Evolutionary conservation across 2,113 vertebrate species (phyloP), one percentile per base, ranked within the genome.

Genomic region (Mohoua ochrocephala): DNA sequence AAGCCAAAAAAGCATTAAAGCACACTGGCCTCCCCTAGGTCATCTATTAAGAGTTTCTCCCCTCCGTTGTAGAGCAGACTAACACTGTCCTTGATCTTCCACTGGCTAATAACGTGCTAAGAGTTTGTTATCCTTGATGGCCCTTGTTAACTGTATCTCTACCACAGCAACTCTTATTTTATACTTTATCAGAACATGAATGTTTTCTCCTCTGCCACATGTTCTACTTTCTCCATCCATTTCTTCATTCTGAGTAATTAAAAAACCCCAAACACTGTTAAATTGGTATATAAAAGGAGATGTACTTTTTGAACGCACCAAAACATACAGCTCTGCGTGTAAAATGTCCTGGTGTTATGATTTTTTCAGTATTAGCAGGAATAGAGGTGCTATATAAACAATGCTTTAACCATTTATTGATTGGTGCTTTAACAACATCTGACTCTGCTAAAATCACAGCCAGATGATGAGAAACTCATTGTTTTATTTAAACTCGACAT

Each of bases 1-100:
- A 93, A 95, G 69, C 52, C 53, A 87, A 88, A 76, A 93, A 95
- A 92, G 64, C 96, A 89, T 88, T 91, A 92, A 93, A 95, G 60
- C 91, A 93, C 30, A 4, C 20, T 94, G 83, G 41, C 42, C 52
- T 96, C 83, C 83, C 73, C 86, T 89, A 95, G 89, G 92, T 93
- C 88, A 93, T 60, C 93, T 95, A 49, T 75, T 84, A 91, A 63
- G 89, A 78, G 59, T 84, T 92, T 78, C 68, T 95, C 60, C 45
- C 52, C 22, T 71, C 85, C 73, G 52, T 49, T 47, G 17, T 9
- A 63, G 7, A 87, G 86, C 56, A 84, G 60, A 71, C 30, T 74
- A 77, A 83, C 59, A 54, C 64, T 52, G 73, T 45, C 54, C 82
- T 73, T 69, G 70, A 88, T 80, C 71, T 90, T 93, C 88, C 47